These are phyloP conservation scores for Phylloscopus trochilus DNA, from an alignment of 2,113 vertebrate species.

Conservation along the genomic window DNA sequence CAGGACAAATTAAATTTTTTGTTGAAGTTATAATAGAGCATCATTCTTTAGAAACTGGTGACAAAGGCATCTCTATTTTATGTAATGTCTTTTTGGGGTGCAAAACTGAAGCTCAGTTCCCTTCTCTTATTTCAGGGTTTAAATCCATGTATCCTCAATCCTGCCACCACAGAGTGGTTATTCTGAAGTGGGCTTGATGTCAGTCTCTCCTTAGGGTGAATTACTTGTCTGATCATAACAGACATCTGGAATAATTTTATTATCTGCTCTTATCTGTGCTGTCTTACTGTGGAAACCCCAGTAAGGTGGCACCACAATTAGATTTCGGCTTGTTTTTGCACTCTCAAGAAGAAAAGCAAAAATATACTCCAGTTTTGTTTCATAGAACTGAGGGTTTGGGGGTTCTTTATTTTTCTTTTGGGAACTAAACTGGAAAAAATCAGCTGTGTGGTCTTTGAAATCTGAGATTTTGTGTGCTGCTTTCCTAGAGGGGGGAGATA, in stretches of 20 bases:
- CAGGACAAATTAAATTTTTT: slow-evolving; percentile 28
- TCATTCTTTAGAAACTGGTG: background rate
- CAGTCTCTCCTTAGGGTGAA: background rate
- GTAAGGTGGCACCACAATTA: background rate
- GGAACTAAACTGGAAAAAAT: background rate
- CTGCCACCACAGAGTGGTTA: background rate
- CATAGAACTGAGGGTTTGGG: background rate
- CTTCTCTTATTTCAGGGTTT: background rate
- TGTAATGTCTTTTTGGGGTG: background rate
- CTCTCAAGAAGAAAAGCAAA: background rate
- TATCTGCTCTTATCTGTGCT: background rate
- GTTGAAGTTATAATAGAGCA: background rate
- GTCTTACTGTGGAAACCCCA: background rate
- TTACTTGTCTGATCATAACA: background rate
- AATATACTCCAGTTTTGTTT: background rate
- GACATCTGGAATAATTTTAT: background rate
- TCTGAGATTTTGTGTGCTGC: background rate
- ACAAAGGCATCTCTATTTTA: background rate
- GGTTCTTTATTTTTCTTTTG: background rate
- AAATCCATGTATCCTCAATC: background rate
- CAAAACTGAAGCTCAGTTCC: background rate
- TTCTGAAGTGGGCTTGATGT: background rate
- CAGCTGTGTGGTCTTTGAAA: background rate
- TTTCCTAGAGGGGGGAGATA: background rate
- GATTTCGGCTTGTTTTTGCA: background rate